These are phyloP conservation scores for Molorchus minor DNA, from an alignment of 2,888 invertebrate species.

Conservation along the genomic window DNA sequence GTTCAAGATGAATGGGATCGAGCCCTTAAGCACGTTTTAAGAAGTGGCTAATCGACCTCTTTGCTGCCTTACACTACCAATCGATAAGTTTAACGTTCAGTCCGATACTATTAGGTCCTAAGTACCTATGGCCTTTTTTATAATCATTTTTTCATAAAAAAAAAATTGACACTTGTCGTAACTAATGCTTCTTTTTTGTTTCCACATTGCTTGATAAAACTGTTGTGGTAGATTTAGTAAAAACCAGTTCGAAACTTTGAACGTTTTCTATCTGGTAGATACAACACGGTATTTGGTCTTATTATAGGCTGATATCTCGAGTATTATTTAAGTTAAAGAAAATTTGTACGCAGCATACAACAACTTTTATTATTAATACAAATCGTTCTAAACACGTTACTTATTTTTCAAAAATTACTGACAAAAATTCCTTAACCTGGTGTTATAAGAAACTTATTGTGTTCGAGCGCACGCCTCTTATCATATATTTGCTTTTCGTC, in stretches of 20 bases:
- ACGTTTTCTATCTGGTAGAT: too few species aligned
- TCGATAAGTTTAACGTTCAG: conserved; percentile 9
- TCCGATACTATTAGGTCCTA: too few species aligned
- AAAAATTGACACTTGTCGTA: too few species aligned
- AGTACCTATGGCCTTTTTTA: too few species aligned
- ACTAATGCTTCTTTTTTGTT: too few species aligned
- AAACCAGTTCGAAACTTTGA: too few species aligned
- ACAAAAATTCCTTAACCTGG: neutral
- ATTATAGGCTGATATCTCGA: too few species aligned
- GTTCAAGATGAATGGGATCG: conserved; percentile 18
- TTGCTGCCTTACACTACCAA: conserved; percentile 14
- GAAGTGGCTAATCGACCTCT: conserved; percentile 32
- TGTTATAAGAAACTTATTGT: conserved; percentile 3
- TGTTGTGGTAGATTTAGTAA: too few species aligned
- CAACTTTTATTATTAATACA: neutral
- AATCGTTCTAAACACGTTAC: neutral
- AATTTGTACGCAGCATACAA: neutral
- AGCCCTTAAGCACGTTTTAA: conserved; percentile 34
- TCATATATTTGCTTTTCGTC: conserved; percentile 41
- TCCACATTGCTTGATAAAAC: too few species aligned
- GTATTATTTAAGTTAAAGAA: neutral
- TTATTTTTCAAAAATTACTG: neutral
- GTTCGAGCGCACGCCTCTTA: conserved; percentile 38
- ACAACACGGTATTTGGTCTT: too few species aligned
- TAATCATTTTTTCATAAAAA: too few species aligned